Evolutionary conservation across 2,888 invertebrate genomes (phyloP).

Genomic region (Lochmaea capreae): DNA sequence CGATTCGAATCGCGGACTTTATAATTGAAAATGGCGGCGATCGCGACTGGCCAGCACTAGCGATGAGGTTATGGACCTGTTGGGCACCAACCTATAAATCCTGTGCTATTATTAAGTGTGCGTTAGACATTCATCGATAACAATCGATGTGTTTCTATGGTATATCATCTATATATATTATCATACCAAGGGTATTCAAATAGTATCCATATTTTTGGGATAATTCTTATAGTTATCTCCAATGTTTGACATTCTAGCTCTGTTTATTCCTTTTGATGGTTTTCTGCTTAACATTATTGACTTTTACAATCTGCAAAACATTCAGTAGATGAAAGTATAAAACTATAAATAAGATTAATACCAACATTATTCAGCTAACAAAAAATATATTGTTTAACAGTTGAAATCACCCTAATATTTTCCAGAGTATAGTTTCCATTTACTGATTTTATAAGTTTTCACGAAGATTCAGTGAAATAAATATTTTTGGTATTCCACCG

Average conservation of each 20-base stretch:
- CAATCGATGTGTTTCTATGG: conserved; percentile 49
- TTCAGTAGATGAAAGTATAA: too few relatives aligned
- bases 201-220: neutral
- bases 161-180: conserved; percentile 26
- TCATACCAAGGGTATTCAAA: conserved; percentile 26
- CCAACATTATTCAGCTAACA: too few relatives aligned
- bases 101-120: conserved; percentile 51
- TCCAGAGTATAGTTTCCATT: too few relatives aligned
- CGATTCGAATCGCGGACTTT: conserved; percentile 36
- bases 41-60: conserved; percentile 37
- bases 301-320: too few relatives aligned
- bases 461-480: too few relatives aligned
- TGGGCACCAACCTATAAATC: conserved; percentile 58
- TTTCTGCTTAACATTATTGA: too few relatives aligned
- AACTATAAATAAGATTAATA: too few relatives aligned
- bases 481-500: conserved; percentile 8
- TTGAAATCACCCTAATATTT: too few relatives aligned
- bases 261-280: too few relatives aligned
- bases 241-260: neutral
- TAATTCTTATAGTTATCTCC: too few relatives aligned
- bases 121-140: conserved; percentile 51
- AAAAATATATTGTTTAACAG: too few relatives aligned
- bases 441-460: too few relatives aligned
- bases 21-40: conserved; percentile 47
- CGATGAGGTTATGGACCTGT: conserved; percentile 57